These are phyloP conservation scores for Drosophila pectinifera DNA, from an alignment of 1,140 invertebrate species.

Conservation along the genomic window DNA sequence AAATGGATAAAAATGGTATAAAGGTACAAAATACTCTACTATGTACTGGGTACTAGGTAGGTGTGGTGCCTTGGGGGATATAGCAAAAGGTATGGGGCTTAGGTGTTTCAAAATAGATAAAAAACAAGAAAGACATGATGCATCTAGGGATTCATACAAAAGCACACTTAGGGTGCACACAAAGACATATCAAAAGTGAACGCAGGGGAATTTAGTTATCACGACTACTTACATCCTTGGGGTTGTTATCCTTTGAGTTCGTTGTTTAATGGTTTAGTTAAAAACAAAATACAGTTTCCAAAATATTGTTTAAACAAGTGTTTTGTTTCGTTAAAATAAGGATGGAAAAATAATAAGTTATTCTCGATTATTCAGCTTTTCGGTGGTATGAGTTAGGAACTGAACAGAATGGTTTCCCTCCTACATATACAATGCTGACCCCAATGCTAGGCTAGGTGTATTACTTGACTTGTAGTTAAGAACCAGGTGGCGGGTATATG, in stretches of 20 bases:
- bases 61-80: conserved; percentile 22
- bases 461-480: conserved; percentile 35
- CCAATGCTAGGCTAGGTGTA: conserved; percentile 17
- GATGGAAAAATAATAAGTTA: conserved; percentile 40
- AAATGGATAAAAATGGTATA: conserved; percentile 3
- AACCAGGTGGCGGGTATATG: conserved; percentile 22
- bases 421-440: conserved; percentile 32
- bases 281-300: conserved; percentile 72
- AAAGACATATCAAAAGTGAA: conserved; percentile 17
- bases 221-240: conserved; percentile 83
- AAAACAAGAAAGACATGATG: conserved; percentile 30
- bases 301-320: conserved; percentile 52
- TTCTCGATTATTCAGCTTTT: conserved; percentile 25
- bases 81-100: conserved; percentile 31
- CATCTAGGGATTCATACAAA: conserved; percentile 46
- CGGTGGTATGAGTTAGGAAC: conserved; percentile 33
- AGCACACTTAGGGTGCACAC: conserved; percentile 35
- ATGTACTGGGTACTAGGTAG: conserved; percentile 15
- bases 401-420: conserved; percentile 19
- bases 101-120: conserved; percentile 44
- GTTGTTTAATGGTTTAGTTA: conserved; percentile 68
- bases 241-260: conserved; percentile 70
- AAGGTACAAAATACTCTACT: conserved; percentile 13
- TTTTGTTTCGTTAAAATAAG: conserved; percentile 44
- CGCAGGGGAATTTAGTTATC: conserved; percentile 41